Conservation (phyloP, 2,797 vertebrate species). For the Lagorchestes hirsutus region DNA sequence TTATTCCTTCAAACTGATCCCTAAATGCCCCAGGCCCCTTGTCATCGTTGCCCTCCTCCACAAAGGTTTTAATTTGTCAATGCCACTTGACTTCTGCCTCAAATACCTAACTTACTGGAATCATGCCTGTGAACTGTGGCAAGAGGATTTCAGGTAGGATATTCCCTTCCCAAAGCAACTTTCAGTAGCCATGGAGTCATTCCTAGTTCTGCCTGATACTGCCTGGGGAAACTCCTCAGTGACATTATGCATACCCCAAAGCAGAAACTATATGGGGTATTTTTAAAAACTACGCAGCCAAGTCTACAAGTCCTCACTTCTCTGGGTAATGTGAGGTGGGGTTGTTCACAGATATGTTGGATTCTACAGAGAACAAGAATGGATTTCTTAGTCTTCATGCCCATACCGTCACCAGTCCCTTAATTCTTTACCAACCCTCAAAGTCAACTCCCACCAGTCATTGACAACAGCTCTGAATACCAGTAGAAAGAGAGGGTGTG, state of each 20-base stretch:
- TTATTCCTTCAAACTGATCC: background rate
- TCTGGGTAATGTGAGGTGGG: background rate
- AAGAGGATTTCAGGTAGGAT: background rate
- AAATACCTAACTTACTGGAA: background rate
- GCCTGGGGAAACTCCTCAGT: background rate
- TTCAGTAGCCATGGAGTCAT: background rate
- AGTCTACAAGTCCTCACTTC: background rate
- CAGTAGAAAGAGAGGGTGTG: background rate
- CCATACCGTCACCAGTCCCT: background rate
- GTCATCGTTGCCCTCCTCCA: background rate
- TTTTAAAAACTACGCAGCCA: background rate
- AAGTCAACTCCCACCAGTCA: background rate
- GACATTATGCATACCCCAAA: background rate
- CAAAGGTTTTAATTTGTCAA: background rate
- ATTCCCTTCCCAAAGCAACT: background rate
- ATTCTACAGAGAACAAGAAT: background rate
- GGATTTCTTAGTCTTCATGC: background rate
- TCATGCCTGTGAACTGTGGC: background rate
- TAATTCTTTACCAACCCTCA: background rate
- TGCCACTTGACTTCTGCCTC: background rate
- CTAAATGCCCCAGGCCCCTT: background rate
- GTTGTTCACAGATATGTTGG: background rate
- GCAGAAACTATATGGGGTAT: background rate
- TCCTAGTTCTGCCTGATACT: background rate
- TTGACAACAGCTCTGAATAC: background rate